Conservation (phyloP, 30 jellyfish, hydroid and myxozoan species). For the Aurelia sp. region DNA sequence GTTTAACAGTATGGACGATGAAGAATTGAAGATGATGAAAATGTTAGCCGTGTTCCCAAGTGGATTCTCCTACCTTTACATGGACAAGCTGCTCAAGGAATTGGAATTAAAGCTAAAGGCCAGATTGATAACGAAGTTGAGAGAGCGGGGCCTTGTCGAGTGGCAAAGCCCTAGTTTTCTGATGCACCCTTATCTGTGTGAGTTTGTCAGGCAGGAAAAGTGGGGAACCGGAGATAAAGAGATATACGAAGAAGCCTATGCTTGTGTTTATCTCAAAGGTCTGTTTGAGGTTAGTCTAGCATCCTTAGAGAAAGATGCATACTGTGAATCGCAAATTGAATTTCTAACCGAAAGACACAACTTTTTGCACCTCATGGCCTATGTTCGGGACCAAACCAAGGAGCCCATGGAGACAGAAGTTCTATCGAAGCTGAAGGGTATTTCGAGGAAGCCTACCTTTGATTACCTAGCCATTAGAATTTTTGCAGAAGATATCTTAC, state of each 20-base stretch:
- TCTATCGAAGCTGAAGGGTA: neutral
- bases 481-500: neutral
- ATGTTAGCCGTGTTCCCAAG: slow-evolving; percentile 56
- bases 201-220: neutral
- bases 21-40: neutral
- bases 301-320: slow-evolving; percentile 36
- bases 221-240: slow-evolving; percentile 18
- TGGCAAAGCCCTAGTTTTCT: neutral
- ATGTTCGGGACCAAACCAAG: neutral
- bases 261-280: neutral
- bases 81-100: neutral
- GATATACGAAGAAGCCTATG: slow-evolving; percentile 2
- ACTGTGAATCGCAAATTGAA: neutral
- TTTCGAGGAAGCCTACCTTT: neutral
- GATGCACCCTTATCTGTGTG: slow-evolving; percentile 28
- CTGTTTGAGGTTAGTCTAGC: slow-evolving; percentile 12
- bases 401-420: too few species aligned
- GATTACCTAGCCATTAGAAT: slow-evolving; percentile 23
- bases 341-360: slow-evolving; percentile 6
- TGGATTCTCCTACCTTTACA: slow-evolving; percentile 9
- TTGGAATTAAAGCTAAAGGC: neutral
- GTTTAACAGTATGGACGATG: neutral
- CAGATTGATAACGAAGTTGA: neutral
- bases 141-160: neutral
- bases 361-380: neutral